Evolutionary conservation across 2,113 vertebrate genomes (phyloP).

Genomic region (Acanthochromis polyacanthus): DNA sequence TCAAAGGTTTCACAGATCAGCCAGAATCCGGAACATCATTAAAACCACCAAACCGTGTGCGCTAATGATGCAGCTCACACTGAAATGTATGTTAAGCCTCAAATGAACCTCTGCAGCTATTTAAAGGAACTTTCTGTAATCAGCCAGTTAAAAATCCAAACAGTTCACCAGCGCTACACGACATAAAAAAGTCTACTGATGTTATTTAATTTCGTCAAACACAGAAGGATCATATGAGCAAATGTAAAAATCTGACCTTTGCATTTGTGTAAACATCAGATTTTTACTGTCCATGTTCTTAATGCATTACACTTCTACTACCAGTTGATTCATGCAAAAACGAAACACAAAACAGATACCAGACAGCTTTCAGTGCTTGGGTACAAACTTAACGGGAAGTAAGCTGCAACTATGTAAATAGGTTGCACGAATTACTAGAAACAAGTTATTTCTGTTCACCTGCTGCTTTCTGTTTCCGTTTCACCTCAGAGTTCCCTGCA

Average conservation of each 20-base stretch:
- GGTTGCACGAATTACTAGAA: background rate
- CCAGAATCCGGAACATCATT: background rate
- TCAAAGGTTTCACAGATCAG: background rate
- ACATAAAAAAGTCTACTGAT: too few species aligned
- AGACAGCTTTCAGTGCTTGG: background rate
- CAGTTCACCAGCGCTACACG: too few species aligned
- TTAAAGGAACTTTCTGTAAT: background rate
- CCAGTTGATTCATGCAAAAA: background rate
- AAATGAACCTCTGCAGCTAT: background rate
- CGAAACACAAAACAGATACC: background rate
- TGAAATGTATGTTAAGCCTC: background rate
- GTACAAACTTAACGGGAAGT: too few species aligned
- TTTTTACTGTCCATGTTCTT: background rate
- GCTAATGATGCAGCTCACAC: background rate
- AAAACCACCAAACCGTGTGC: background rate
- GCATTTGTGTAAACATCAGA: too few species aligned
- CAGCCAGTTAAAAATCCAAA: too few species aligned
- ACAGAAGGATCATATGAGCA: too few species aligned
- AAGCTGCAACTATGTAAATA: background rate
- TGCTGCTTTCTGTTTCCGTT: slow-evolving; percentile 7
- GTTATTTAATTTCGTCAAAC: too few species aligned
- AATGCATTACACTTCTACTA: background rate
- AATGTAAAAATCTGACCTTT: too few species aligned
- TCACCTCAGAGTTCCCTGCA: background rate
- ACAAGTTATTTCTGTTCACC: slow-evolving; percentile 4